Base-by-base conservation (phyloP, 2,888 invertebrate genomes). In the Agrochola lychnidis region DNA sequence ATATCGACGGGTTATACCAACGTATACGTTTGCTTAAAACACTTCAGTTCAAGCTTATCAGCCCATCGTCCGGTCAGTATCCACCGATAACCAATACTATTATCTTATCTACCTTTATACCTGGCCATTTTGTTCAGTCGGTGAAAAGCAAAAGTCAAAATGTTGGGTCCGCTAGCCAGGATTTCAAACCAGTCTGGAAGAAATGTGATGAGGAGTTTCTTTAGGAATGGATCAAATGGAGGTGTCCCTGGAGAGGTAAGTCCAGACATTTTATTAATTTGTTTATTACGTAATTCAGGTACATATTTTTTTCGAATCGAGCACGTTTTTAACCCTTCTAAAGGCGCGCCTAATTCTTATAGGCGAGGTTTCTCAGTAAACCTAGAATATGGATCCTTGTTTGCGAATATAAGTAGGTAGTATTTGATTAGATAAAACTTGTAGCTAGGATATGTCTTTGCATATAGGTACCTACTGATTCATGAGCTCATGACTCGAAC, bases 231-330 rank as follows among this genome's bases (percentile, higher is more conserved):
- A 6, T 96, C 95, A 4, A 90, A 94, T 82, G 96, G 96, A 14
- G 96, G 96, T 1, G 80, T 94, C 12, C 95, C 96, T 63, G 96
- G 96, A 2, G 95, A 95, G 94, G 96, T 96, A 82, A 87, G 94
- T 88, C 57, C 6, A 12, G 48, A 19, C 36, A 19, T 59, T 68
- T 70, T n/a, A 16, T 67, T 19, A 6, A 76, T 79, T 87, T 72
- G 70, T 84, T 70, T 80, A 84, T 94, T 94, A 94, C 92, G 91
- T 95, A 94, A 94, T 73, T 30, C 19, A 6, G 0, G 16, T 14
- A 22, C 19, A 10, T 56, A 22, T 16, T 57, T 68, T 30, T 79
- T 63, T 42, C 25, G 0, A 45, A 5, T 48, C 6, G 4, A 2
- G 56, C 71, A 82, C 78, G 57, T 73, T 85, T 73, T 45, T 25